phyloP scores from a whole-genome alignment of 2,888 invertebrate species.

The Sminthurinus aureus region DNA sequence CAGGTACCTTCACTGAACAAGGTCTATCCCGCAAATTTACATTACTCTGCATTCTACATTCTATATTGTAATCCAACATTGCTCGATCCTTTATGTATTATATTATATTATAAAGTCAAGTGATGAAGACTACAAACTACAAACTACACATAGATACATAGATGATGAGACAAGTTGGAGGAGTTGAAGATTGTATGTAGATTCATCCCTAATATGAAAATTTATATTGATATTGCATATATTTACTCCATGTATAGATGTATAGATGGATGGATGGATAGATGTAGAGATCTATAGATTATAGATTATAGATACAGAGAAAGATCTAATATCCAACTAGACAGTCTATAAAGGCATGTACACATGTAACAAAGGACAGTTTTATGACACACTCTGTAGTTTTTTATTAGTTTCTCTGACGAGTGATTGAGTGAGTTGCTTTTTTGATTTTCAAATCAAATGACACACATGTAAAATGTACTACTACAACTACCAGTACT shows the following conservation, averaged over 20 bases:
- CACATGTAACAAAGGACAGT: constrained; percentile 31
- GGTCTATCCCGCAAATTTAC: too few species aligned
- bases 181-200: neutral
- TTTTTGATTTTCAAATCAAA: neutral
- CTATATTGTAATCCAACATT: neutral
- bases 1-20: too few species aligned
- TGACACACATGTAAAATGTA: constrained; percentile 9
- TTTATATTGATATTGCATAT: too few species aligned
- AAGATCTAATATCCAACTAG: neutral
- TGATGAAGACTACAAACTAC: neutral
- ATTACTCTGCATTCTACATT: neutral
- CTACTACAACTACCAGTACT: too few species aligned
- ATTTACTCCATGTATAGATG: too few species aligned
- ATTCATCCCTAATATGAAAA: too few species aligned
- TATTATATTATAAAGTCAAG: neutral
- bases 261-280: too few species aligned
- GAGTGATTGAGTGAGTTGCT: neutral
- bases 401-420: constrained; percentile 39
- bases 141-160: neutral
- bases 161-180: constrained; percentile 10
- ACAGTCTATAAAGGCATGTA: neutral
- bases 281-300: too few species aligned
- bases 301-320: too few species aligned
- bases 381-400: constrained; percentile 30
- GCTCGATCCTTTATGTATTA: neutral